Conservation (phyloP, 2,888 invertebrate genomes). For the Seira musarum region DNA sequence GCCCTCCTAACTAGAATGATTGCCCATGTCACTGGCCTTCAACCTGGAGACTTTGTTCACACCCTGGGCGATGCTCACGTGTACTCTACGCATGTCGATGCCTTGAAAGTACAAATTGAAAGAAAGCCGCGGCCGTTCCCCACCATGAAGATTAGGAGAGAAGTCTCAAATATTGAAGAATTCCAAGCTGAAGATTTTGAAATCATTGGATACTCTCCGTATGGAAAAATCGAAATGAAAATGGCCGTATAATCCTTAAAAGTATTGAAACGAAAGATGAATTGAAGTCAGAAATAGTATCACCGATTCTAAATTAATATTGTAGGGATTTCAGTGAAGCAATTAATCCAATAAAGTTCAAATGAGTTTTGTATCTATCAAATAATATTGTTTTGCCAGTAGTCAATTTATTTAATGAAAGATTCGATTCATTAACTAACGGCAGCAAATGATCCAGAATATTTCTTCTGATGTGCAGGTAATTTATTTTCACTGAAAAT, state of each 20-base stretch:
- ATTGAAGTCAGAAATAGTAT: no score
- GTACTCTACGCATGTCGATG: slow-evolving; percentile 90
- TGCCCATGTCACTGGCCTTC: slow-evolving; percentile 92
- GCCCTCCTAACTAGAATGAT: slow-evolving; percentile 95
- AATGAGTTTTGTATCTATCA: no score
- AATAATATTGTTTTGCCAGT: no score
- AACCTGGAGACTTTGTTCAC: slow-evolving; percentile 95
- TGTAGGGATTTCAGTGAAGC: no score
- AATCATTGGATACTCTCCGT: slow-evolving; percentile 86
- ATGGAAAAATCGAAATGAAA: slow-evolving; percentile 92
- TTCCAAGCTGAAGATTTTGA: slow-evolving; percentile 90
- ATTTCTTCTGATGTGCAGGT: no score
- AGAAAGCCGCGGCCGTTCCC: slow-evolving; percentile 89
- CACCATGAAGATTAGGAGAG: slow-evolving; percentile 82
- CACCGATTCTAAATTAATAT: no score
- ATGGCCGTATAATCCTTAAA: slow-evolving; percentile 89
- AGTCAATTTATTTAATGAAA: no score
- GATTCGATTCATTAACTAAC: no score
- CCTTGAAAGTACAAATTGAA: slow-evolving; percentile 84
- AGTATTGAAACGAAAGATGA: no score
- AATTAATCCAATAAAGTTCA: no score
- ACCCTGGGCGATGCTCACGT: slow-evolving; percentile 97
- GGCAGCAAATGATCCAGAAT: no score
- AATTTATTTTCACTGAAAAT: no score
- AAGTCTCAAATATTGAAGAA: slow-evolving; percentile 86